Base-by-base conservation (phyloP, 2,888 invertebrate species). In the Isotomurus palustris region DNA sequence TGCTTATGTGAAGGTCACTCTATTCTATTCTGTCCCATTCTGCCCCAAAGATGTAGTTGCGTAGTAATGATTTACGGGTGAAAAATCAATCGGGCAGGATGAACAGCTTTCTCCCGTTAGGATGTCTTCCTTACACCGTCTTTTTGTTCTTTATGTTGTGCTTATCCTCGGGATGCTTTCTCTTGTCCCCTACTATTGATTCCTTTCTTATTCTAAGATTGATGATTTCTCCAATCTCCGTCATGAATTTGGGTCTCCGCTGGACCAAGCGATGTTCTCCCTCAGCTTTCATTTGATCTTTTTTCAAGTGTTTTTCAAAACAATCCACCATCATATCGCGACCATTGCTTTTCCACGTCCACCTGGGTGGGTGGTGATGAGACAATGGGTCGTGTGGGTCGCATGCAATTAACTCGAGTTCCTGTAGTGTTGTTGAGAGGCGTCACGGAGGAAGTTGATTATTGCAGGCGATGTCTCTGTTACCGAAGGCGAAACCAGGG, bases 401-500 rank as follows among this genome's bases (percentile, higher is more conserved):
- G n/a, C n/a, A n/a, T n/a, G n/a, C n/a, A n/a, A n/a, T n/a, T n/a
- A n/a, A n/a, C n/a, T n/a, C n/a, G n/a, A n/a, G n/a, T n/a, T n/a
- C n/a, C n/a, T n/a, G n/a, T n/a, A n/a, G n/a, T n/a, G n/a, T n/a
- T n/a, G n/a, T n/a, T n/a, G n/a, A n/a, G n/a, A n/a, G n/a, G n/a
- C n/a, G n/a, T n/a, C n/a, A n/a, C n/a, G n/a, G n/a, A n/a, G n/a
- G n/a, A n/a, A n/a, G n/a, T n/a, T n/a, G n/a, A n/a, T n/a, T 47
- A 56, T 65, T 67, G 6, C 71, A 81, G 80, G 93, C 93, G 1
- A 93, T 92, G 75, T 88, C 89, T 6, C 78, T 93, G 22, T 79
- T 93, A 53, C 93, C 92, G 0, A 89, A 91, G 76, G 89, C 91
- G 0, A 91, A 91, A 73, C 88, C 91, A 10, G 95, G 95, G 2